These are phyloP conservation scores for Chelonus insularis DNA, from an alignment of 1,140 invertebrate genomes.

Conservation along the genomic window DNA sequence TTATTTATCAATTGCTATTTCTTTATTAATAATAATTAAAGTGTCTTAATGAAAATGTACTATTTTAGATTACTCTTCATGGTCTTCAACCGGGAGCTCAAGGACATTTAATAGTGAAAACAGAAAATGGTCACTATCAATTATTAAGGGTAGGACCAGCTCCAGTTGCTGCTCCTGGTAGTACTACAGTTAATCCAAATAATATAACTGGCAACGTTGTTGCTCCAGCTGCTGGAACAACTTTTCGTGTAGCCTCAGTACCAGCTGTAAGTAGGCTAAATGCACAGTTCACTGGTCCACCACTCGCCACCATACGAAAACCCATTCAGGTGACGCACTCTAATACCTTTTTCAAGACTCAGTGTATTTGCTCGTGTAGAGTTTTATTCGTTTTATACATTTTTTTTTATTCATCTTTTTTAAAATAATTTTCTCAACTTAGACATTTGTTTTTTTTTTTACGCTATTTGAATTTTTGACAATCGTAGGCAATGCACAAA, in stretches of 20 bases:
- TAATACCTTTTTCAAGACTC: slow-evolving; percentile 58
- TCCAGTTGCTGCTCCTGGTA: slow-evolving; percentile 61
- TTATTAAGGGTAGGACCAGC: slow-evolving; percentile 82
- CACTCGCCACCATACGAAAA: slow-evolving; percentile 65
- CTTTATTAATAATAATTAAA: slow-evolving; percentile 18
- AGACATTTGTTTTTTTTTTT: too few relatives aligned
- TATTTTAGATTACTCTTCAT: slow-evolving; percentile 80
- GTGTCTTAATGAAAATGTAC: too few relatives aligned
- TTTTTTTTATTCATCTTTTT: slow-evolving; percentile 19
- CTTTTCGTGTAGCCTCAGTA: slow-evolving; percentile 64
- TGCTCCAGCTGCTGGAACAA: slow-evolving; percentile 53
- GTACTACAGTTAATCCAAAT: slow-evolving; percentile 64
- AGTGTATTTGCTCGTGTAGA: slow-evolving; percentile 53
- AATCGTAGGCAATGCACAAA: too few relatives aligned
- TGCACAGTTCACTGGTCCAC: slow-evolving; percentile 64
- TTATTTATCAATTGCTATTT: slow-evolving; percentile 10
- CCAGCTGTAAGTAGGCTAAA: slow-evolving; percentile 64
- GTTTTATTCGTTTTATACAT: slow-evolving; percentile 17
- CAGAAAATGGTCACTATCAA: slow-evolving; percentile 93
- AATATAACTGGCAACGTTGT: slow-evolving; percentile 60
- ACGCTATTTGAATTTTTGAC: too few relatives aligned
- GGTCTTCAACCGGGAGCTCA: slow-evolving; percentile 80
- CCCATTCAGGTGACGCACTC: slow-evolving; percentile 59
- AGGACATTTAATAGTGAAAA: slow-evolving; percentile 87
- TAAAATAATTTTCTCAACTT: too few relatives aligned